These are phyloP conservation scores for Amphipyra tragopoginis DNA, from an alignment of 2,888 invertebrate genomes.

Conservation along the genomic window DNA sequence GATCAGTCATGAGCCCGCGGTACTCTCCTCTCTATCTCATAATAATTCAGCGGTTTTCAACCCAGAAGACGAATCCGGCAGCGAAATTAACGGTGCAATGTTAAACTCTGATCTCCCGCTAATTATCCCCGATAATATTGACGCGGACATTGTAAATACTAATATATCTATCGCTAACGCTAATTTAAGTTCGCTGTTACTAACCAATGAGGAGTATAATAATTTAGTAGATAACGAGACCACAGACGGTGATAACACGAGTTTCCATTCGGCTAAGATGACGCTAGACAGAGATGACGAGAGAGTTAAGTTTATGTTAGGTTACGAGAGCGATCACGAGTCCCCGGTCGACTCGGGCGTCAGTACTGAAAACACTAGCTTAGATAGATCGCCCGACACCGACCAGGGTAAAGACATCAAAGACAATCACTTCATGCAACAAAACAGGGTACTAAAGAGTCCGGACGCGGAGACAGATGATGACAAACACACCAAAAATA, in stretches of 20 bases:
- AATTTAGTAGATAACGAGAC: constrained; percentile 71
- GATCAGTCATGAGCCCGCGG: constrained; percentile 89
- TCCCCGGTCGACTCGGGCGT: constrained; percentile 91
- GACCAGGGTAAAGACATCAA: constrained; percentile 82
- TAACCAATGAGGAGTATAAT: constrained; percentile 86
- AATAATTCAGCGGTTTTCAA: constrained; percentile 85
- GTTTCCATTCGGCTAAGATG: constrained; percentile 81
- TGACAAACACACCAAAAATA: constrained; percentile 60
- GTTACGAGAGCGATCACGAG: constrained; percentile 86
- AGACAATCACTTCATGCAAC: constrained; percentile 80
- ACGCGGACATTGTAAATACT: constrained; percentile 80
- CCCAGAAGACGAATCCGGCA: constrained; percentile 75
- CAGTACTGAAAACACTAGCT: constrained; percentile 93
- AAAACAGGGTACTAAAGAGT: constrained; percentile 83
- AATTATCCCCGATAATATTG: constrained; percentile 83
- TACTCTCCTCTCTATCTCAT: constrained; percentile 87
- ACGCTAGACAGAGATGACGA: constrained; percentile 74
- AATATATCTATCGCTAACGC: constrained; percentile 92
- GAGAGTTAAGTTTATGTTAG: constrained; percentile 84
- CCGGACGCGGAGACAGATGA: constrained; percentile 66
- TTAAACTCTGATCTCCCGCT: constrained; percentile 77
- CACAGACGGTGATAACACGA: constrained; percentile 71
- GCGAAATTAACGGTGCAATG: constrained; percentile 69
- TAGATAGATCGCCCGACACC: constrained; percentile 91
- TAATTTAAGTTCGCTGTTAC: constrained; percentile 89